Conservation (phyloP, 2,797 vertebrate species). For the Coluber constrictor region DNA sequence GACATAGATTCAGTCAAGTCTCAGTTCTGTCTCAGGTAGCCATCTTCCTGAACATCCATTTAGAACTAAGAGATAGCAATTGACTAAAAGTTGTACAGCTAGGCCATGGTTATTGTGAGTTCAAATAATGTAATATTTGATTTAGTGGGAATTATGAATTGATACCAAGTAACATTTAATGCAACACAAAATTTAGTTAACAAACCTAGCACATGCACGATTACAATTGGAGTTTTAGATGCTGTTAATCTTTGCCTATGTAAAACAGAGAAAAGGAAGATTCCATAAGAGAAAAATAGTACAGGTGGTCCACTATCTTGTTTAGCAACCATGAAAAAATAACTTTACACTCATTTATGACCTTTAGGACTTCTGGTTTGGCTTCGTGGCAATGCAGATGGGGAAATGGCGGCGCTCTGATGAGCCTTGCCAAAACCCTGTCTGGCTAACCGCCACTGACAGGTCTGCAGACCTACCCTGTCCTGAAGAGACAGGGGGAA, state of each 20-base stretch:
- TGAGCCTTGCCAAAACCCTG: too few relatives aligned
- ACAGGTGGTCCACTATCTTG: not conserved
- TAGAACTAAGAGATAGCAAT: not conserved
- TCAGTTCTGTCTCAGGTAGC: not conserved
- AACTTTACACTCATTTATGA: not conserved
- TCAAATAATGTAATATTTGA: not conserved
- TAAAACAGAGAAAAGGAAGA: not conserved
- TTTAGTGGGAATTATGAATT: not conserved
- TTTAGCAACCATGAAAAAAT: not conserved
- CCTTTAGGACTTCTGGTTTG: not conserved
- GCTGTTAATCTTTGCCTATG: not conserved
- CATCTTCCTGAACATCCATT: not conserved
- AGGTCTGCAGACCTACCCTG: too few relatives aligned
- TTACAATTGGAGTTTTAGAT: not conserved
- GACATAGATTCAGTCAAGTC: not conserved
- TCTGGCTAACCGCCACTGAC: too few relatives aligned
- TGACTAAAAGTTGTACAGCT: not conserved
- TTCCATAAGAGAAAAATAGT: not conserved
- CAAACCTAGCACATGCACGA: not conserved
- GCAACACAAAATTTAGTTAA: not conserved
- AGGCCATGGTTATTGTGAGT: not conserved
- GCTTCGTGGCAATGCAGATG: too few relatives aligned
- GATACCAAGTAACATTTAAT: not conserved
- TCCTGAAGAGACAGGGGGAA: too few relatives aligned
- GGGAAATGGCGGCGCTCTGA: too few relatives aligned